Base-by-base conservation (phyloP, 2,113 vertebrate genomes). In the Archocentrus centrarchus region DNA sequence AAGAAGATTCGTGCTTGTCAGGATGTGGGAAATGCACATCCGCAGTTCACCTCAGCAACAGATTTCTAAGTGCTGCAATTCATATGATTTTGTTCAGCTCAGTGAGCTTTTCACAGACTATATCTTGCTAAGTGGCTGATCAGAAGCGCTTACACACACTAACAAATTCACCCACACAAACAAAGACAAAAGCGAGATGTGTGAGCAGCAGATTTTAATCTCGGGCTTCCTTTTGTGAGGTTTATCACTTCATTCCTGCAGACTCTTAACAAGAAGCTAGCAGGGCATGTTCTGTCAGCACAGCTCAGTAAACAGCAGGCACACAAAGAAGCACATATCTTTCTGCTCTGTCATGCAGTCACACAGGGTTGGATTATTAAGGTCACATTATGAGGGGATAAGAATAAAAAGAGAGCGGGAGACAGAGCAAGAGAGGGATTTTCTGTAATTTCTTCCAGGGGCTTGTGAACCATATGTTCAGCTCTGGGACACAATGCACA, bases 401-500 rank as follows among this genome's bases (percentile, higher is more conserved):
- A 60, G 39, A 88, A 88, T 76, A 80, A 79, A 85, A 20, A 55
- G 24, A 60, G 59, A 82, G 59, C 47, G 62, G 9, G 75, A 50
- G 73, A 59, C 44, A 53, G 75, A 50, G 79, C 37, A 9, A 66
- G 64, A 60, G 62, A 55, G 62, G 76, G 81, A 91, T 90, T 81
- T 88, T 80, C 83, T 91, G 87, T 82, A n/a, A 88, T 88, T 90
- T 91, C 77, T 87, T 88, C 63, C 59, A 82, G 88, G 61, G 83
- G 60, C 73, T 85, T 83, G 53, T 88, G 86, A 89, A 76, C 88
- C 90, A 89, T 91, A 88, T 90, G 91, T 90, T 86, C 89, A 75
- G 90, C 89, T 86, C 82, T 87, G 85, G 88, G 88, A 92, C 90
- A 90, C 68, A 82, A 89, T 77, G 88, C 87, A 60, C 85, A 88